A percentile compares a stretch with the other conserved stretches of the same genome.
phyloP scores from a whole-genome alignment of 1,140 invertebrate genomes.

The Drosophila arizonae region DNA sequence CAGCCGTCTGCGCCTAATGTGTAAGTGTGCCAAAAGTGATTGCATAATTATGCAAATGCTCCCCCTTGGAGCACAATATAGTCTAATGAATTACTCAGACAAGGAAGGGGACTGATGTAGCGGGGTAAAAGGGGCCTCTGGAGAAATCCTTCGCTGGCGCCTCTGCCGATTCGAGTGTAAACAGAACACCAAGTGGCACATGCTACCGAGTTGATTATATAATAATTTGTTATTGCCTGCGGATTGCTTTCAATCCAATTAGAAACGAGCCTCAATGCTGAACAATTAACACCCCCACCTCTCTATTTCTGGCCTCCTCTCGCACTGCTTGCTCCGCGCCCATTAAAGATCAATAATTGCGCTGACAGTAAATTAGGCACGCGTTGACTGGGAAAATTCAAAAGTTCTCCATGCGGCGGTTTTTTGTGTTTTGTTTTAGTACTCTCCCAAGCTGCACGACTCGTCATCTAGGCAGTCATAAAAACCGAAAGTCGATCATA shows the following conservation, averaged over 20 bases:
- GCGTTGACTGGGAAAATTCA: conserved; percentile 31
- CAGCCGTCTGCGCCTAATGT: conserved; percentile 76
- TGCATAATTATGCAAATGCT: conserved; percentile 79
- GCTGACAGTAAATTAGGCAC: conserved; percentile 65
- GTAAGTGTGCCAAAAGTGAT: conserved; percentile 79
- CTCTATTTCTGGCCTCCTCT: not conserved
- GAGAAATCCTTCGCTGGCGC: not conserved
- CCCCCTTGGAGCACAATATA: conserved; percentile 59
- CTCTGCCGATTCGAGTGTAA: conserved; percentile 19
- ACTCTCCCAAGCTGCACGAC: conserved; percentile 41
- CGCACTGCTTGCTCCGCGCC: not conserved
- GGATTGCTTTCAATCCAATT: conserved; percentile 54
- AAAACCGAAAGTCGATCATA: conserved; percentile 47
- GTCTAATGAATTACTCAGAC: conserved; percentile 74
- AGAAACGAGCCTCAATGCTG: conserved; percentile 31
- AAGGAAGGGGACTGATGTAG: not conserved
- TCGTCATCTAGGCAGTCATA: conserved; percentile 58
- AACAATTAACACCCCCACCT: conserved; percentile 47
- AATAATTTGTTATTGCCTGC: conserved; percentile 71
- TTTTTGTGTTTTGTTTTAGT: not conserved
- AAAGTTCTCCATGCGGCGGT: conserved; percentile 30
- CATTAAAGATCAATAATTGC: conserved; percentile 45
- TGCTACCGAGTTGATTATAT: conserved; percentile 58
- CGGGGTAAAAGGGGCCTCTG: not conserved
- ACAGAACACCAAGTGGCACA: conserved; percentile 30